phyloP scores from a whole-genome alignment of 2,888 invertebrate genomes.

The Agrochola macilenta region DNA sequence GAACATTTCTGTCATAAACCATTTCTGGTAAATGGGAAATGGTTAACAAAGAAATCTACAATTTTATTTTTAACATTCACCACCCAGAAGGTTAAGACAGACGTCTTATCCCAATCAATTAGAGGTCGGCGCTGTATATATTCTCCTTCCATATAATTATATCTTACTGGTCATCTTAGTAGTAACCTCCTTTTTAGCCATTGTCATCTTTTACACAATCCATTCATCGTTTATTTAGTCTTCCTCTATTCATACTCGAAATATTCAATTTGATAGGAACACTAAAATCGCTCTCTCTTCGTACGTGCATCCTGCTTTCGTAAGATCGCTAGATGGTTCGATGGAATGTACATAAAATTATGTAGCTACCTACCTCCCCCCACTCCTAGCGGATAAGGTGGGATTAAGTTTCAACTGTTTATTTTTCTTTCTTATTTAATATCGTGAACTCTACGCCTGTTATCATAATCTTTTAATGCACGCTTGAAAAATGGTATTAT shows the following conservation, averaged over 20 bases:
- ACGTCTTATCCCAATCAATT: not conserved
- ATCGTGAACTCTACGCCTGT: slow-evolving; percentile 41
- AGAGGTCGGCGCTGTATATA: rapidly evolving
- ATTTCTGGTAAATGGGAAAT: not conserved
- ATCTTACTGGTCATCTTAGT: not conserved
- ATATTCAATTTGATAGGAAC: not conserved
- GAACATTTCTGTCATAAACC: not conserved
- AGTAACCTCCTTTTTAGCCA: not conserved
- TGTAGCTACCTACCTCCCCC: slow-evolving; percentile 40
- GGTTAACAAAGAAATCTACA: not conserved
- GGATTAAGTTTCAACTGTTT: slow-evolving; percentile 61
- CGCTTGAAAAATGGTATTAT: slow-evolving; percentile 44
- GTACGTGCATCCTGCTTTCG: slow-evolving; percentile 1
- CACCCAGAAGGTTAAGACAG: not conserved
- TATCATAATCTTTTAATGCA: slow-evolving; percentile 59
- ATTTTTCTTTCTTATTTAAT: slow-evolving; percentile 58
- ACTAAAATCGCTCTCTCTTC: slow-evolving; percentile 24
- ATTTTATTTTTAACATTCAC: not conserved
- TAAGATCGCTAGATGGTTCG: slow-evolving; percentile 62
- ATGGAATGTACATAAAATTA: slow-evolving; percentile 68
- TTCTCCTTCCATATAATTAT: too few species aligned
- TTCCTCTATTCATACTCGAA: not conserved
- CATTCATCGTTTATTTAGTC: not conserved
- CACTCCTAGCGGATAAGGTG: slow-evolving; percentile 47
- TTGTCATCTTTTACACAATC: not conserved